These are phyloP conservation scores for Brenthis ino DNA, from an alignment of 2,888 invertebrate species.

Conservation along the genomic window DNA sequence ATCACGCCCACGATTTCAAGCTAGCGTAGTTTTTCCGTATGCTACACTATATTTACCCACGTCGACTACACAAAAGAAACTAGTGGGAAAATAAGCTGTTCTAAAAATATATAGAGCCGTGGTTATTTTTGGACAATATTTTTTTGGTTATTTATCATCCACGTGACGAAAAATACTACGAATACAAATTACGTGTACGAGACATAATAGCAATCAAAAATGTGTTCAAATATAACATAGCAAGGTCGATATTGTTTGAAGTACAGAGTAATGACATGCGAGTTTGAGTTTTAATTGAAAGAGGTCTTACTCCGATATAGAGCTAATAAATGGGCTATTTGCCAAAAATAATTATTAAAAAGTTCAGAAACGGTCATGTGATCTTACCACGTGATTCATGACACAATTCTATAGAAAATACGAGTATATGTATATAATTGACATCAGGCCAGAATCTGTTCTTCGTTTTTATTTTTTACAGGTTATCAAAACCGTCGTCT, in stretches of 20 bases:
- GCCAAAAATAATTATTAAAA: slow-evolving; percentile 21
- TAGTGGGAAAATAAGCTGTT: background rate
- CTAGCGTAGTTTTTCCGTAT: slow-evolving; percentile 2
- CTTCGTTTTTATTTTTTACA: no score
- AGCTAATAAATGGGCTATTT: slow-evolving; percentile 18
- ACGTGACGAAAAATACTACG: slow-evolving; percentile 15
- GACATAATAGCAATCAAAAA: background rate
- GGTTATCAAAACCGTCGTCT: no score
- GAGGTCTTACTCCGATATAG: slow-evolving; percentile 1
- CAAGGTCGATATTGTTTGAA: background rate
- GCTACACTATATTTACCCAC: background rate
- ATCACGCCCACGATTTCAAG: slow-evolving; percentile 14
- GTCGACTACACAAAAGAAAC: slow-evolving; percentile 1
- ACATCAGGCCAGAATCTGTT: no score
- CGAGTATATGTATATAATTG: no score
- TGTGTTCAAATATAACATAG: background rate
- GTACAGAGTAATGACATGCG: background rate
- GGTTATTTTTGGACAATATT: slow-evolving; percentile 11
- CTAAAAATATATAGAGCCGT: slow-evolving; percentile 6
- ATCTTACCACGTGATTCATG: slow-evolving; percentile 23
- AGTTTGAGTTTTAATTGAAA: slow-evolving; percentile 12
- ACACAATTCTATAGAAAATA: background rate
- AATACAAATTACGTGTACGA: background rate
- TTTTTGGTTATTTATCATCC: slow-evolving; percentile 13
- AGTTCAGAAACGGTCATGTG: slow-evolving; percentile 9